Conservation (phyloP, 2,113 vertebrate species). For the Rhinolophus ferrumequinum region DNA sequence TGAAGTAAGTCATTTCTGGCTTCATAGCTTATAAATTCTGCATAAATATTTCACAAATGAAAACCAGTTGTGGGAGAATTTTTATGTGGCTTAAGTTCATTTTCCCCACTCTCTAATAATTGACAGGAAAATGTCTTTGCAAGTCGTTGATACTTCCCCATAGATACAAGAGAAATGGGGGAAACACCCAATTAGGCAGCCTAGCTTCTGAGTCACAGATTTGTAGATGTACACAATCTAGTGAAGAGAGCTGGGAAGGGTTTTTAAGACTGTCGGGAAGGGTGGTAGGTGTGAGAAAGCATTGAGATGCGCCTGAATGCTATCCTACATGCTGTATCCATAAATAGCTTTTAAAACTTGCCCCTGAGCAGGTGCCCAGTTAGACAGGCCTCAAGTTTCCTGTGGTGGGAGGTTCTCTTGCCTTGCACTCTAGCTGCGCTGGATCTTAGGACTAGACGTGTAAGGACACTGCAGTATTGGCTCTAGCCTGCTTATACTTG, state of each 20-base stretch:
- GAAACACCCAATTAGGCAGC: background rate
- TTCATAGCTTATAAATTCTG: conserved; percentile 34
- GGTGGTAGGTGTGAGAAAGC: background rate
- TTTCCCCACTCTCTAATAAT: background rate
- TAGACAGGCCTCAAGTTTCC: background rate
- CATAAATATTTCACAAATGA: conserved; percentile 55
- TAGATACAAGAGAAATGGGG: background rate
- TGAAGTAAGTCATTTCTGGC: conserved; percentile 11
- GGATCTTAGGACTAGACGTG: background rate
- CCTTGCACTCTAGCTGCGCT: background rate
- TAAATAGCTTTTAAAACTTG: background rate
- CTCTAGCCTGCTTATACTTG: background rate
- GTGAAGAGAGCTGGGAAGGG: background rate
- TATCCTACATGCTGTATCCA: background rate
- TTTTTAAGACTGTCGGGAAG: background rate
- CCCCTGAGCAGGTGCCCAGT: background rate
- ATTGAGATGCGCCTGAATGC: too few species aligned
- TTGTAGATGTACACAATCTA: background rate
- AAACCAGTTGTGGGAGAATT: conserved; percentile 57
- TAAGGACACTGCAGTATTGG: background rate
- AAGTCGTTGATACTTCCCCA: background rate
- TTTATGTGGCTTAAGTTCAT: background rate
- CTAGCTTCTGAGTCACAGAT: background rate
- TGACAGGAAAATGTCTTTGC: background rate
- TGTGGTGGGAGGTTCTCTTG: background rate